phyloP scores from a whole-genome alignment of 2,797 vertebrate species.

The Centropyge bicolor region DNA sequence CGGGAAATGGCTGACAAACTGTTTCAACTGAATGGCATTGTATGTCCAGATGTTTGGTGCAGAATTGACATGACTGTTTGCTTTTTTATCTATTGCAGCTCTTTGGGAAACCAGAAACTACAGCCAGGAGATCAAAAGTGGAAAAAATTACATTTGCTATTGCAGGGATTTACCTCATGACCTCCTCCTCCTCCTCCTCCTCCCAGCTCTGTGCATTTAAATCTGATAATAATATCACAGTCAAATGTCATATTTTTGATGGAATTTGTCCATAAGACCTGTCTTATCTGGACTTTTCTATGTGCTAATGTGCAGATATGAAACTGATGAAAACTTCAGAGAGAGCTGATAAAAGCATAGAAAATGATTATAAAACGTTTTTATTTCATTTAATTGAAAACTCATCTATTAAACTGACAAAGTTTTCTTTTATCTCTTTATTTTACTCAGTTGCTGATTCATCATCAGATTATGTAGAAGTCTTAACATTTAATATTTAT shows the following conservation, averaged over 20 bases:
- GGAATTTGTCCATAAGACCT: neutral
- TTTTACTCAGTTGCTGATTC: neutral
- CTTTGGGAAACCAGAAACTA: constrained; percentile 25
- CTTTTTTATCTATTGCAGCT: neutral
- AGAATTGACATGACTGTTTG: neutral
- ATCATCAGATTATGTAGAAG: neutral
- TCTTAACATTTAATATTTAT: neutral
- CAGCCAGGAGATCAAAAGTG: constrained; percentile 26
- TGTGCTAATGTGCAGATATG: neutral
- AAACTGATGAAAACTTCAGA: neutral
- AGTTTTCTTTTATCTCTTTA: neutral
- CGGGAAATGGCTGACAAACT: constrained; percentile 18
- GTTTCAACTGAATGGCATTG: constrained; percentile 16
- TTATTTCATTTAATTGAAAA: neutral
- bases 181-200: constrained; percentile 5
- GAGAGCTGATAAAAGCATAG: neutral
- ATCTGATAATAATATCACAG: constrained; percentile 8
- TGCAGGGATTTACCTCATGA: constrained; percentile 35
- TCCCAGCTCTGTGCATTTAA: constrained; percentile 12
- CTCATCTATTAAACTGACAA: neutral
- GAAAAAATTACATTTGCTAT: constrained; percentile 23
- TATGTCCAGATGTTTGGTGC: constrained; percentile 37
- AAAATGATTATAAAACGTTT: neutral
- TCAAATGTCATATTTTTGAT: neutral
- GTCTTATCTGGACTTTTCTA: neutral